phyloP scores from a whole-genome alignment of 2,113 vertebrate species.

The Oplegnathus fasciatus region DNA sequence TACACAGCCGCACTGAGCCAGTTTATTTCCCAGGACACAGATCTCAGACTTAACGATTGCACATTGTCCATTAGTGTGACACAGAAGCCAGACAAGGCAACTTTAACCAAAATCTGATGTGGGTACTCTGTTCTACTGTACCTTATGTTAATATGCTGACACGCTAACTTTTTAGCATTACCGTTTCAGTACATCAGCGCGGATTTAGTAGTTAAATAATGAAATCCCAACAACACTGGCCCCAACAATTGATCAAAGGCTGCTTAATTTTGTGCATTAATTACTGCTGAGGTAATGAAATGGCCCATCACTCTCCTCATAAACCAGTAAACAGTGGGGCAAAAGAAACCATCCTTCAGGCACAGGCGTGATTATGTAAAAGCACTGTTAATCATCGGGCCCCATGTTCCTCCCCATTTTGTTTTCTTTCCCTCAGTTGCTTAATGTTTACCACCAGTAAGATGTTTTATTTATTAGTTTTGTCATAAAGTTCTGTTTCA shows the following conservation, averaged over 20 bases:
- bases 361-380: constrained; percentile 69
- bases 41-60: constrained; percentile 39
- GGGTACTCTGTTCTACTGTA: background rate
- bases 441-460: constrained; percentile 86
- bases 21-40: constrained; percentile 51
- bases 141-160: constrained; percentile 10
- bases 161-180: constrained; percentile 30
- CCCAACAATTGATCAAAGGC: constrained; percentile 72
- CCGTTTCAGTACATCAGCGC: constrained; percentile 21
- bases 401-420: constrained; percentile 54
- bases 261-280: constrained; percentile 75
- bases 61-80: constrained; percentile 33
- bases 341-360: constrained; percentile 76
- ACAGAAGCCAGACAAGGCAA: constrained; percentile 1
- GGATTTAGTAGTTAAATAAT: constrained; percentile 56
- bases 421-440: constrained; percentile 73
- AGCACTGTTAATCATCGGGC: constrained; percentile 73
- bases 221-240: constrained; percentile 52
- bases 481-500: constrained; percentile 87
- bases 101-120: constrained; percentile 16
- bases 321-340: constrained; percentile 77
- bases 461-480: constrained; percentile 91
- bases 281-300: constrained; percentile 80
- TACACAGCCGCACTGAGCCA: constrained; percentile 36
- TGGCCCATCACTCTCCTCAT: constrained; percentile 78